A percentile compares a stretch with the other conserved stretches of the same genome.
Evolutionary conservation across 2,888 invertebrate genomes (phyloP).

Genomic region (Fragum whitleyi): DNA sequence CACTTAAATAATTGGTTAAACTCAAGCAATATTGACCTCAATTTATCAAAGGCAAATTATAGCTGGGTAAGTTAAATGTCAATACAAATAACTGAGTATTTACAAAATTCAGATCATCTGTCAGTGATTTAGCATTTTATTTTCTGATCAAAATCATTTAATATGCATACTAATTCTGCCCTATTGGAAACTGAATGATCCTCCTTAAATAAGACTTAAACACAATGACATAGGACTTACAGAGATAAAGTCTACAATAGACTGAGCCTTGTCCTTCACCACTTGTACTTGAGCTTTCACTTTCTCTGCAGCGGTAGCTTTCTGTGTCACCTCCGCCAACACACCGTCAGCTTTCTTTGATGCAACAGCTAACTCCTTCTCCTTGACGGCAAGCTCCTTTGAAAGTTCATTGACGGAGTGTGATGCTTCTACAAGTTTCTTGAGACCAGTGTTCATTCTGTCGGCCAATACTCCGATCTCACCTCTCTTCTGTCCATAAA

Average conservation of each 20-base stretch:
- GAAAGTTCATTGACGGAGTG: conserved; percentile 91
- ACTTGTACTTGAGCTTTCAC: conserved; percentile 85
- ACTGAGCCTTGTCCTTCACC: conserved; percentile 85
- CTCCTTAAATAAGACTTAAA: too few species aligned
- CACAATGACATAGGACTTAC: too few species aligned
- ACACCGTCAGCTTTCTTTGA: conserved; percentile 91
- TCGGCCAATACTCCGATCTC: conserved; percentile 91
- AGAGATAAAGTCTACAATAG: conserved; percentile 85
- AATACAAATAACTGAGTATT: too few species aligned
- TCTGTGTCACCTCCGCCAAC: conserved; percentile 84
- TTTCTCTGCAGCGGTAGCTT: conserved; percentile 85
- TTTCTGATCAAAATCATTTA: too few species aligned
- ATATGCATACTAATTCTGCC: too few species aligned
- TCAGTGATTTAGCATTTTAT: too few species aligned
- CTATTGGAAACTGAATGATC: too few species aligned
- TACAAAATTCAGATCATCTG: too few species aligned
- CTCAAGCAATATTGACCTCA: too few species aligned
- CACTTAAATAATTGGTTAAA: too few species aligned
- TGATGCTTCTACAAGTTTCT: conserved; percentile 84
- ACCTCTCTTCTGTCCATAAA: conserved; percentile 93
- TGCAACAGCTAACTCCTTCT: conserved; percentile 92
- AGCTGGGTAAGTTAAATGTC: too few species aligned
- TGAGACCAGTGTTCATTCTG: conserved; percentile 89
- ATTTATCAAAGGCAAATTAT: too few species aligned
- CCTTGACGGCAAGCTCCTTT: conserved; percentile 93